Evolutionary conservation across 2,797 vertebrate genomes (phyloP).

Genomic region (Crocidura indochinensis): DNA sequence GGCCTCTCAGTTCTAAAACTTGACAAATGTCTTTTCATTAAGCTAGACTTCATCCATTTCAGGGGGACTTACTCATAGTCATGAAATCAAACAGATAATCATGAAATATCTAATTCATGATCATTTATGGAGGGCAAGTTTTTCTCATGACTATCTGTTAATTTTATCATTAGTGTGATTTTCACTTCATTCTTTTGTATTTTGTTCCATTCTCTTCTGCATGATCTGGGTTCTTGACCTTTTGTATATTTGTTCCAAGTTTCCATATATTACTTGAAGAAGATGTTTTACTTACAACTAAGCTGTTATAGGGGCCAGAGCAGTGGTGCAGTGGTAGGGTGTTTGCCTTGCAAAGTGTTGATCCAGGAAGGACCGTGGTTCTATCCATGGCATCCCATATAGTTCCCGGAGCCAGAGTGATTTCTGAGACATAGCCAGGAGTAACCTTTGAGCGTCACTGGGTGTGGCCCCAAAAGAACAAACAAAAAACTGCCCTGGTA

Average conservation of each 20-base stretch:
- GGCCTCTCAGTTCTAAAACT: neutral
- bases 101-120: neutral
- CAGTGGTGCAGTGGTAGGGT: too few species aligned
- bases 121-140: rapidly evolving
- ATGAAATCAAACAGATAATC: neutral
- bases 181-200: neutral
- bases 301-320: neutral
- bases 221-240: neutral
- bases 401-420: too few species aligned
- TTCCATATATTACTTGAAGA: neutral
- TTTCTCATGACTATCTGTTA: neutral
- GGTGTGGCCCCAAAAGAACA: too few species aligned
- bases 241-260: conserved; percentile 30
- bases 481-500: neutral
- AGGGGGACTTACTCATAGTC: neutral
- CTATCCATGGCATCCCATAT: too few species aligned
- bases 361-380: too few species aligned
- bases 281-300: conserved; percentile 26
- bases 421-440: too few species aligned
- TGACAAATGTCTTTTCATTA: neutral
- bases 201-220: neutral
- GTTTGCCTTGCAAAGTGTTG: too few species aligned
- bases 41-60: neutral
- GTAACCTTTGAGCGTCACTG: too few species aligned
- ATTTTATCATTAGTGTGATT: neutral